Evolutionary conservation across 2,888 invertebrate species (phyloP).

Genomic region (Eupithecia subumbrata): DNA sequence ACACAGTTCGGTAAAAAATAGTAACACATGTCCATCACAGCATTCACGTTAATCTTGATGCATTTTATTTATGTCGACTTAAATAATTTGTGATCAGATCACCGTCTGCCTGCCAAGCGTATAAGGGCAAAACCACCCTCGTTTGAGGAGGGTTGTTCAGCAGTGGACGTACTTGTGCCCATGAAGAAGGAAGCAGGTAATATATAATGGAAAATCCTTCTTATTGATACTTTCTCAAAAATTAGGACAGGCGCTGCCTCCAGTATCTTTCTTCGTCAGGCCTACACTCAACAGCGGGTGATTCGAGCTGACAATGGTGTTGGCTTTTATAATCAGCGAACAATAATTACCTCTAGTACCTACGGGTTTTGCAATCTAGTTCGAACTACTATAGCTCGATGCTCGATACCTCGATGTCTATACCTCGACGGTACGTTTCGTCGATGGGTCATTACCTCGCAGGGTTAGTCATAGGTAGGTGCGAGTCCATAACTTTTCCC

Average conservation of each 20-base stretch:
- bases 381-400: too few relatives aligned
- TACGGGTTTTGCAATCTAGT: background rate
- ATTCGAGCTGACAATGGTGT: background rate
- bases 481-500: background rate
- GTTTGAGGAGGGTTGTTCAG: background rate
- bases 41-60: background rate
- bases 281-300: background rate
- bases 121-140: background rate
- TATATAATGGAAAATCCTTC: background rate
- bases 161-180: background rate
- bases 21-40: background rate
- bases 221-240: background rate
- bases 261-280: background rate
- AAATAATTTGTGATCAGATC: background rate
- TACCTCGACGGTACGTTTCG: too few relatives aligned
- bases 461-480: background rate
- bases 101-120: background rate
- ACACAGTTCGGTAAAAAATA: background rate
- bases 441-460: too few relatives aligned
- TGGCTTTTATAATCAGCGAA: background rate
- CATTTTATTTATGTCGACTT: background rate
- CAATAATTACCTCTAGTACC: background rate
- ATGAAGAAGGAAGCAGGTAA: background rate
- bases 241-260: background rate
- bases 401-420: too few relatives aligned